Base-by-base conservation (phyloP, 1,140 invertebrate species). In the Triops cancriformis region DNA sequence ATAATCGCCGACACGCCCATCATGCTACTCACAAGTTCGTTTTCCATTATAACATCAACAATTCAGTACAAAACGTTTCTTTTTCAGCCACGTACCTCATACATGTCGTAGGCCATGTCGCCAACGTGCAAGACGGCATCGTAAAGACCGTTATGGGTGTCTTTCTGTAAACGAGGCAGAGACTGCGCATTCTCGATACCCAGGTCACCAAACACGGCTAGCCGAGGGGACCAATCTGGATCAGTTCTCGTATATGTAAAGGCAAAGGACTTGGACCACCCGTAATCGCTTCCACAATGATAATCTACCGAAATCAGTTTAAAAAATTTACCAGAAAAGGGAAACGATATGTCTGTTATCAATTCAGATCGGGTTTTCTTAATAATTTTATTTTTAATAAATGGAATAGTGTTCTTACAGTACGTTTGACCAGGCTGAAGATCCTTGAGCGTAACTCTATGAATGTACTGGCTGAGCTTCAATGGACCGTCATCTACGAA, bases 61-160 rank as follows among this genome's bases (percentile, higher is more conserved):
- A 3, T 28, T 74, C n/a, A 26, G 18, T n/a, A n/a, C n/a, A n/a
- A n/a, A n/a, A n/a, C 14, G 80, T 7, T 26, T 45, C 10, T 77
- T 28, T 6, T n/a, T 27, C 18, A 76, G 10, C 12, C 51, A 77
- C 86, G 86, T 86, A 90, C 90, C 1, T 89, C 87, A 85, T 95
- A 86, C 92, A 99, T 94, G 84, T 98, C 93, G 86, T 98, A 99
- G 0, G 96, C 96, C 87, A 98, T 94, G 88, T 97, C 95, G 0
- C 96, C 96, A 79, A 97, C 93, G 86, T 98, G 96, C 73, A 98
- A 87, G 77, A 95, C 90, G 79, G 92, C 89, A 86, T 98, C 94
- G 84, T 94, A 96, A 80, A 89, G 84, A n/a, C 89, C 91, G 41
- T 87, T 85, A 82, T 94, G 89, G 0, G 91, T 89, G 82, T 98